A percentile compares a stretch with the other conserved stretches of the same genome.
These are phyloP conservation scores for Plecturocebus donacophilus DNA, from an alignment of 2,113 vertebrate genomes.

Conservation along the genomic window DNA sequence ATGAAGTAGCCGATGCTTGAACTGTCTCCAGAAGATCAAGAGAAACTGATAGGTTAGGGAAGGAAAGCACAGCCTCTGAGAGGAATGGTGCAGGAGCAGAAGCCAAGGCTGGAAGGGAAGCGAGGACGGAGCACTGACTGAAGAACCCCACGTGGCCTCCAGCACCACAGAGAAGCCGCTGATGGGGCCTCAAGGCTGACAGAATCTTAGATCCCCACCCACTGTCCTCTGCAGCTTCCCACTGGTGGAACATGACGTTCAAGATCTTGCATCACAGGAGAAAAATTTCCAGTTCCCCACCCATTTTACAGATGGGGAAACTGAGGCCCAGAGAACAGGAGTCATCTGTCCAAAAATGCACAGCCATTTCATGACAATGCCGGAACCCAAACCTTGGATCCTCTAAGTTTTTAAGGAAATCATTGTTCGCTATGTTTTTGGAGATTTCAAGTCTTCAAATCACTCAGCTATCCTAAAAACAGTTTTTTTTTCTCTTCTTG, in stretches of 20 bases:
- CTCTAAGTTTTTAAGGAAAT: background rate
- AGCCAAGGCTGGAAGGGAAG: background rate
- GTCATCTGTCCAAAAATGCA: background rate
- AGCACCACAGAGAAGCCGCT: background rate
- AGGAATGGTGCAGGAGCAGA: accelerated
- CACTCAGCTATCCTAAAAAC: background rate
- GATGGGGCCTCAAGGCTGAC: accelerated
- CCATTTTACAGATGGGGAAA: background rate
- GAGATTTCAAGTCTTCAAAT: background rate
- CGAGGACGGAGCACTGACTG: accelerated
- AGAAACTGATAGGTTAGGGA: accelerated
- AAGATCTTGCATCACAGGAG: background rate
- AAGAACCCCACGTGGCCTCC: background rate
- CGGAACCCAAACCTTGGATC: accelerated
- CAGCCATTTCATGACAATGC: background rate
- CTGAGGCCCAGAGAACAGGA: background rate
- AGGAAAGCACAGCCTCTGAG: background rate
- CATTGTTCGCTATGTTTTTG: accelerated
- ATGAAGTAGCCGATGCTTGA: accelerated
- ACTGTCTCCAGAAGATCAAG: background rate
- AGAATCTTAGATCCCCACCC: background rate
- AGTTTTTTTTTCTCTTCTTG: background rate
- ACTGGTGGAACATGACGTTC: accelerated
- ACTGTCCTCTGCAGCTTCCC: background rate
- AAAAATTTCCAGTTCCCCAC: background rate